Evolutionary conservation across 2,888 invertebrate species (phyloP).

Genomic region (Machimus rusticus): DNA sequence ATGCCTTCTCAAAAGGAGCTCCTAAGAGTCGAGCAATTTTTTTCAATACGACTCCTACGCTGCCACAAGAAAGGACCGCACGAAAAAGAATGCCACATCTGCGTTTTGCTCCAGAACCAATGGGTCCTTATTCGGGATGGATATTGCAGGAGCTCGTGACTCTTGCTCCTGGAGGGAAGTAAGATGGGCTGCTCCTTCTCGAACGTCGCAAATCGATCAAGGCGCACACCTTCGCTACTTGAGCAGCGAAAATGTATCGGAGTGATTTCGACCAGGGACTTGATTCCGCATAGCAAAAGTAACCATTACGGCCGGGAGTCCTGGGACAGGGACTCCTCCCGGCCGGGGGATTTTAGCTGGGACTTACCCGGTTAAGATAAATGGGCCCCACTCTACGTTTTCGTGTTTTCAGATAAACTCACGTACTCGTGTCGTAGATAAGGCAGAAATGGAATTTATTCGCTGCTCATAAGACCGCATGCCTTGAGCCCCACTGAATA

Average conservation of each 20-base stretch:
- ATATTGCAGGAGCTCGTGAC: slow-evolving; percentile 1
- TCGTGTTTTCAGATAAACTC: slow-evolving; percentile 27
- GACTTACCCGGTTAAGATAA: neutral
- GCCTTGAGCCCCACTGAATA: neutral
- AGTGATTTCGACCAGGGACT: slow-evolving; percentile 11
- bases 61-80: neutral
- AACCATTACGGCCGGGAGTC: neutral
- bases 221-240: neutral
- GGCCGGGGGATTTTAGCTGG: neutral
- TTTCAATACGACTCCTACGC: neutral
- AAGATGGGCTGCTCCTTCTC: neutral
- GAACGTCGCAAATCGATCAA: neutral
- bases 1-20: slow-evolving; percentile 7
- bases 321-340: neutral
- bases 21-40: neutral
- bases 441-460: slow-evolving; percentile 27
- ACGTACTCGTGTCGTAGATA: slow-evolving; percentile 16
- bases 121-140: slow-evolving; percentile 7
- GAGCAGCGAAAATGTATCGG: neutral
- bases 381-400: neutral
- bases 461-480: slow-evolving; percentile 21
- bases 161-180: neutral
- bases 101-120: neutral
- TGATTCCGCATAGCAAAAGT: neutral
- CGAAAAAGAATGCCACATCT: neutral